phyloP scores from a whole-genome alignment of 1,140 invertebrate species.

The Cataglyphis hispanica region DNA sequence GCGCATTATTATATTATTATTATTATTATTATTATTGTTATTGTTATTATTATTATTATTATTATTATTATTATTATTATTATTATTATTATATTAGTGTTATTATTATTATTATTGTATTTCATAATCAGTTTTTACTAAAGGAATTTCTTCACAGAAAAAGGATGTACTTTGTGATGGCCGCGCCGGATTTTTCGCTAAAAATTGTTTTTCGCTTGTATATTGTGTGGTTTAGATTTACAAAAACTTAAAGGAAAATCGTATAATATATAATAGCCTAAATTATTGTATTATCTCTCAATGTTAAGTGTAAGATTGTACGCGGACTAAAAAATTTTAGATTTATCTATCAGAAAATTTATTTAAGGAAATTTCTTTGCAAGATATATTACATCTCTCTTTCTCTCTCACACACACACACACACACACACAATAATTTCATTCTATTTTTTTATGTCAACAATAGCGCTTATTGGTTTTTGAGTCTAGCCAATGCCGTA shows the following conservation, averaged over 20 bases:
- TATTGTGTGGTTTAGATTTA: neutral
- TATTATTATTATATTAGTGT: neutral
- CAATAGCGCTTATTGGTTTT: neutral
- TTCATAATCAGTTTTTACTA: constrained; percentile 53
- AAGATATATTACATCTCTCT: neutral
- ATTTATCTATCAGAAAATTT: neutral
- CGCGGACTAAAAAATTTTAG: neutral
- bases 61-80: constrained; percentile 27
- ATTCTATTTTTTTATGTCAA: neutral
- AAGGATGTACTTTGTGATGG: constrained; percentile 58
- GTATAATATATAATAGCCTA: constrained; percentile 7
- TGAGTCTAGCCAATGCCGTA: neutral
- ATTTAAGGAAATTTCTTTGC: neutral
- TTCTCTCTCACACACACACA: too few species aligned
- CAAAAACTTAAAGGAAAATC: neutral
- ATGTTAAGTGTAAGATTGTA: constrained; percentile 24
- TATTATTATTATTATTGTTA: constrained; percentile 8
- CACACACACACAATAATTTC: neutral
- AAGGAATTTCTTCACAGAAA: constrained; percentile 17
- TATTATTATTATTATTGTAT: constrained; percentile 29
- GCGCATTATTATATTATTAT: constrained; percentile 17
- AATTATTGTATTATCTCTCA: constrained; percentile 16
- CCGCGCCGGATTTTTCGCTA: constrained; percentile 56
- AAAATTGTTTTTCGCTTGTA: constrained; percentile 48
- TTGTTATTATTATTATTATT: constrained; percentile 19